A percentile compares a stretch with the other conserved stretches of the same genome.
These are phyloP conservation scores for Poeciliopsis occidentalis DNA, from an alignment of 2,113 vertebrate species.

Conservation along the genomic window DNA sequence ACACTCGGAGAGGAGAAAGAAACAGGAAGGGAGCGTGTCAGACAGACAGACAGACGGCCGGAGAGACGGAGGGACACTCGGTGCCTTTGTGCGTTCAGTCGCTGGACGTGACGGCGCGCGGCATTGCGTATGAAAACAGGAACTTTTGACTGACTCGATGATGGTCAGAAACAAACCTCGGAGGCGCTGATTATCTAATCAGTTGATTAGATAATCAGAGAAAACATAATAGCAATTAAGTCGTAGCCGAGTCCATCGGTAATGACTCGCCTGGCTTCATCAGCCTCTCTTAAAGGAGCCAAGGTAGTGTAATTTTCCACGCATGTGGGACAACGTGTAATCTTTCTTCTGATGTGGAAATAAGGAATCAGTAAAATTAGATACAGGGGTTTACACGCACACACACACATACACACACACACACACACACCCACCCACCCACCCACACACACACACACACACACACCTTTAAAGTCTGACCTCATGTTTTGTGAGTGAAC, in stretches of 20 bases:
- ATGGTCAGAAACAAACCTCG: conserved; percentile 31
- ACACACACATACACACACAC: too few species aligned
- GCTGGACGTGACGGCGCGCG: conserved; percentile 13
- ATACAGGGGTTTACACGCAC: conserved; percentile 17
- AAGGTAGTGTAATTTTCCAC: conserved; percentile 41
- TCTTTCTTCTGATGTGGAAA: conserved; percentile 30
- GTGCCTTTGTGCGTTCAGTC: conserved; percentile 43
- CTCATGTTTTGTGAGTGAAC: conserved; percentile 32
- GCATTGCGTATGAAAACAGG: not conserved
- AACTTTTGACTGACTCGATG: conserved; percentile 22
- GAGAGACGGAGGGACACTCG: conserved; percentile 28
- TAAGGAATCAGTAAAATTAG: conserved; percentile 40
- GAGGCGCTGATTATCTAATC: conserved; percentile 61
- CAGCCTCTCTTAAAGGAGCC: conserved; percentile 24
- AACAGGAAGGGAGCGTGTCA: conserved; percentile 49
- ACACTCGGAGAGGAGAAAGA: conserved; percentile 35
- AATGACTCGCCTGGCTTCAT: conserved; percentile 56
- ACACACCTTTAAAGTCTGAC: not conserved
- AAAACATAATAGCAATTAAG: conserved; percentile 49
- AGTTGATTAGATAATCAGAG: conserved; percentile 59
- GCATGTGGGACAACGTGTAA: conserved; percentile 35
- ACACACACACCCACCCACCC: too few species aligned
- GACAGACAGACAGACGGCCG: conserved; percentile 5
- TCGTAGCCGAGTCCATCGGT: conserved; percentile 32
- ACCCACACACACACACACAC: rapidly evolving